phyloP scores from a whole-genome alignment of 2,888 invertebrate species.

The Dioctria rufipes region DNA sequence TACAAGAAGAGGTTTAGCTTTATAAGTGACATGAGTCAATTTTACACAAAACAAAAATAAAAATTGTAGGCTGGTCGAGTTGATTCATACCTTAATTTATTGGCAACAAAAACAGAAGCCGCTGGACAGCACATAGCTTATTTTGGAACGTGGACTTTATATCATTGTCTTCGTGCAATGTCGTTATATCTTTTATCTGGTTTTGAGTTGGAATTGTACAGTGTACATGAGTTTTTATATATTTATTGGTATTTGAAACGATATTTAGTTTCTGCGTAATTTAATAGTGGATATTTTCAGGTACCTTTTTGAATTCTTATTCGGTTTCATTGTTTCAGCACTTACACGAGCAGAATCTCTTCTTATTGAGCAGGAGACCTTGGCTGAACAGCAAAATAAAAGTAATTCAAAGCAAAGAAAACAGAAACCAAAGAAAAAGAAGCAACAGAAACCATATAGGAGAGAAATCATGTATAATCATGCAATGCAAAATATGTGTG shows the following conservation, averaged over 20 bases:
- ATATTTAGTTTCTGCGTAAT: not conserved
- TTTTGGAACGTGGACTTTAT: slow-evolving; percentile 95
- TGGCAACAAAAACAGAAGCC: slow-evolving; percentile 77
- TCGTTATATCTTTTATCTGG: slow-evolving; percentile 94
- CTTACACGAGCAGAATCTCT: slow-evolving; percentile 90
- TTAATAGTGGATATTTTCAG: slow-evolving; percentile 69
- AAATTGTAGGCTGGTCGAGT: slow-evolving; percentile 85
- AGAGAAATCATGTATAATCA: slow-evolving; percentile 91
- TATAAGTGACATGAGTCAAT: not conserved
- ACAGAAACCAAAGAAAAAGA: slow-evolving; percentile 71
- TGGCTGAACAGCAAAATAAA: slow-evolving; percentile 70
- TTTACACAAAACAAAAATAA: not conserved
- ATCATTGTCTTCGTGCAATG: slow-evolving; percentile 94
- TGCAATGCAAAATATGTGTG: slow-evolving; percentile 94
- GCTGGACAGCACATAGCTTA: slow-evolving; percentile 85
- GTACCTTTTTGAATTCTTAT: slow-evolving; percentile 95
- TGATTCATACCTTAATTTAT: slow-evolving; percentile 84
- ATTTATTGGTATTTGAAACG: slow-evolving; percentile 83
- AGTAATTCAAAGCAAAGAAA: slow-evolving; percentile 68
- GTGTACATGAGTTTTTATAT: slow-evolving; percentile 96
- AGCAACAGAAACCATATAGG: slow-evolving; percentile 83
- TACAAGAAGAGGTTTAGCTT: slow-evolving; percentile 88
- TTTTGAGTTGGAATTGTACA: slow-evolving; percentile 95
- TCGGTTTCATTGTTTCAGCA: slow-evolving; percentile 94
- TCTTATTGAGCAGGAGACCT: slow-evolving; percentile 82